Percentiles rank a stretch among this genome's conserved stretches.
phyloP scores from a whole-genome alignment of 2,797 vertebrate genomes.

The Enteromius mattozi region DNA sequence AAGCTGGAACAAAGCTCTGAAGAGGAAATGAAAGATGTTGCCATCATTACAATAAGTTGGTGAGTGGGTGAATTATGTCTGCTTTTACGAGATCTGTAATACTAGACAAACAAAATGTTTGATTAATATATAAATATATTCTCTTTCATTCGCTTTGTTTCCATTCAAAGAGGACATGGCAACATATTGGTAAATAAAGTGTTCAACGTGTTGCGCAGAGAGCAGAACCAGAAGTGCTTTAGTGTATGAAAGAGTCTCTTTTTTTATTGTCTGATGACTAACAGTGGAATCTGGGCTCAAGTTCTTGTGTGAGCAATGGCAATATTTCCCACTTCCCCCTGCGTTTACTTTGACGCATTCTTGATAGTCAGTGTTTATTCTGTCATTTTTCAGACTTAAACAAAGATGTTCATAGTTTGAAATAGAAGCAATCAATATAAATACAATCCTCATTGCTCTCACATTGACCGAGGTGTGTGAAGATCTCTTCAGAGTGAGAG shows the following conservation, averaged over 20 bases:
- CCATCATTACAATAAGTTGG: not conserved
- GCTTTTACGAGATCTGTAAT: not conserved
- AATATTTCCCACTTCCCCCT: slow-evolving; percentile 42
- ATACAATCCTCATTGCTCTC: slow-evolving; percentile 52
- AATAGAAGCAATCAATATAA: slow-evolving; percentile 56
- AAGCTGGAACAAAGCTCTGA: slow-evolving; percentile 9
- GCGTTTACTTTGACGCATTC: slow-evolving; percentile 51
- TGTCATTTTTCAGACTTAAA: slow-evolving; percentile 44
- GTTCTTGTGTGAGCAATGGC: slow-evolving; percentile 33
- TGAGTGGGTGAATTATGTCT: not conserved
- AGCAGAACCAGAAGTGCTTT: slow-evolving; percentile 10
- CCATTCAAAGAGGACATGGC: not conserved
- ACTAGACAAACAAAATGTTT: not conserved
- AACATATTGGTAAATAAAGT: slow-evolving; percentile 2
- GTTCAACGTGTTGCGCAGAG: not conserved
- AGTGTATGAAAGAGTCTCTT: slow-evolving; percentile 20
- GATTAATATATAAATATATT: not conserved
- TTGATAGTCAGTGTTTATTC: slow-evolving; percentile 56
- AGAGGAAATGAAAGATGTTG: not conserved
- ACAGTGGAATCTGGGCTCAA: slow-evolving; percentile 51
- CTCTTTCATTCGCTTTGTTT: not conserved
- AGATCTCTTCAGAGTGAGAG: slow-evolving; percentile 56
- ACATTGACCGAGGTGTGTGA: slow-evolving; percentile 46
- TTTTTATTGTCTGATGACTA: slow-evolving; percentile 43
- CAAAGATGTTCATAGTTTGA: slow-evolving; percentile 53